Conservation (phyloP, 2,888 invertebrate genomes). For the Aphodius granarius region DNA sequence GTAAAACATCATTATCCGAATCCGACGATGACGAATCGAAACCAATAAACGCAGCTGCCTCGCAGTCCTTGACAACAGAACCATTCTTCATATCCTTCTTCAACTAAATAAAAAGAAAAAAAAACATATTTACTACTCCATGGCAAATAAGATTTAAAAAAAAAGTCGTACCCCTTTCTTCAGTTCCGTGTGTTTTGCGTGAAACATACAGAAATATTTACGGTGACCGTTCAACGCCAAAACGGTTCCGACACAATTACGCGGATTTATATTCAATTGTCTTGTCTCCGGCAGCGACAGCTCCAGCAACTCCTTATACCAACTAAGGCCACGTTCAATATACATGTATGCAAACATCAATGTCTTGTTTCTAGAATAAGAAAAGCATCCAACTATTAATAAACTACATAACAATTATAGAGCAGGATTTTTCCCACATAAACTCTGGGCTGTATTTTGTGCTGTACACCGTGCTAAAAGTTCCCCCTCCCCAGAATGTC, state of each 20-base stretch:
- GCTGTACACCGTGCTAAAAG: too few species aligned
- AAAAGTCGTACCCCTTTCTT: constrained; percentile 62
- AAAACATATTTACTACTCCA: not conserved
- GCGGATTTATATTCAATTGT: constrained; percentile 82
- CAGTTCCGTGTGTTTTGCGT: constrained; percentile 90
- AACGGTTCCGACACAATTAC: constrained; percentile 96
- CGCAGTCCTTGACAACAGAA: constrained; percentile 63
- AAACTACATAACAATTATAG: not conserved
- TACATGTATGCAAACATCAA: constrained; percentile 92
- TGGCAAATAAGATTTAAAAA: not conserved
- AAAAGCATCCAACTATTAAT: too few species aligned
- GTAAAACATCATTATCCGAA: constrained; percentile 56
- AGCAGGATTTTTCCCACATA: not conserved
- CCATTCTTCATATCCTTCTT: constrained; percentile 27
- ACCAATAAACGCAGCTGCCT: constrained; percentile 84
- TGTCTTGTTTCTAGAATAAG: constrained; percentile 93
- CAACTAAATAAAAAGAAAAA: constrained; percentile 17
- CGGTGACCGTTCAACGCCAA: constrained; percentile 94
- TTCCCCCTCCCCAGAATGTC: too few species aligned
- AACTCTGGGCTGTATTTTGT: too few species aligned
- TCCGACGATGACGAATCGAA: constrained; percentile 74
- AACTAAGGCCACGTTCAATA: constrained; percentile 87
- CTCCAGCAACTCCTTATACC: constrained; percentile 91
- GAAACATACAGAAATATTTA: constrained; percentile 98
- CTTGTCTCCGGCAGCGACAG: constrained; percentile 81